Base-by-base conservation (phyloP, 2,797 vertebrate genomes). In the Peromyscus aztecus region DNA sequence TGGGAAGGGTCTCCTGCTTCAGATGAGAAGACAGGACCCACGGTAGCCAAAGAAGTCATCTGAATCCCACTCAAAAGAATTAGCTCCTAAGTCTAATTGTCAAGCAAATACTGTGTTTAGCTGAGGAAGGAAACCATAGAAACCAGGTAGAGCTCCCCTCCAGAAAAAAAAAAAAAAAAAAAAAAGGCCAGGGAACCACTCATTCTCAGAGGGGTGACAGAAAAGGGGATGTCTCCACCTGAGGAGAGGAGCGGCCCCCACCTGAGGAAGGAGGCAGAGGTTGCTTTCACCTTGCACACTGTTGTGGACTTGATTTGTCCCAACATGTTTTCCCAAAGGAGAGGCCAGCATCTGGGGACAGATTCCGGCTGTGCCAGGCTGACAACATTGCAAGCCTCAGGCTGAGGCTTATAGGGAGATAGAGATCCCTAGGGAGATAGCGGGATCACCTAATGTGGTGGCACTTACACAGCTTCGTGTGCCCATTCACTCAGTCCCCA, bases 1-100 rank as follows among this genome's bases (percentile, higher is more conserved):
- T 75, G 73, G 80, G 55, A 94, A 82, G 97, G 93, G 65, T 73
- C 95, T 93, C 86, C 82, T 76, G 37, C 80, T 94, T 92, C 43
- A 75, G 80, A 93, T 67, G 65, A 86, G 90, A 94, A 96, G 90
- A 82, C 65, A 85, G 95, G 49, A 67, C 24, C 88, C 85, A 69
- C 82, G 85, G 84, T 67, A 24, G 88, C 88, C 87, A 86, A 75
- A 94, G 65, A 93, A 95, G 91, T 90, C 77, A 96, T 75, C 77
- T 43, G 73, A 91, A 97, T 61, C 69, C 81, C 27, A 37, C 76
- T 57, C 55, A 71, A 89, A 91, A 59, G 34, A n/a, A 93, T 34
- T 52, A 52, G 46, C 77, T n/a, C 71, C 84, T 63, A 73, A 85
- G 77, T 65, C 24, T 52, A 95, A 95, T 71, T 31, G 49, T 91